Base-by-base conservation (phyloP, 2,797 vertebrate genomes). In the Sphenodon punctatus region DNA sequence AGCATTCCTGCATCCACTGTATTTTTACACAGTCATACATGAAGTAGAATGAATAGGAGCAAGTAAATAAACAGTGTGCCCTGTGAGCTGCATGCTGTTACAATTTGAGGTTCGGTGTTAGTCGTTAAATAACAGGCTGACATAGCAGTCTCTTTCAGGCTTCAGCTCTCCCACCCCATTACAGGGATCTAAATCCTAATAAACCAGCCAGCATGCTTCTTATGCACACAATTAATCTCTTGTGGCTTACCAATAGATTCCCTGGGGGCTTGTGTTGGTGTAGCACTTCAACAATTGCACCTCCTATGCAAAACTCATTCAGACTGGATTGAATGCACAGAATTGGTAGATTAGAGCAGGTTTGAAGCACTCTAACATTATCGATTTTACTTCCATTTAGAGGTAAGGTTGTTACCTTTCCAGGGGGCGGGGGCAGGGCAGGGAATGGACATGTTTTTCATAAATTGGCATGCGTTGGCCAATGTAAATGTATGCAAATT, bases 71-170 rank as follows among this genome's bases (percentile, higher is more conserved):
- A 67, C 43, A 30, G 8, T 2, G 2, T 38, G 45, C 23, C 32
- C 42, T 10, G 3, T 14, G 63, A 30, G 19, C 7, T 19, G 8
- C 19, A 11, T 12, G 30, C 32, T 58, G 32, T 22, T 55, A 58
- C 2, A 51, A 30, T 6, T 46, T 38, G 25, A 71, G 5, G 5
- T 2, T 75, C 30, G 69, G 80, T 48, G 27, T 42, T 4, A 56
- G 1, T 1, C 1, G 73, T 56, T 20, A 78, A 73, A 34, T 34
- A 0, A 65, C 6, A 58, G 19, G 11, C 8, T 45, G 43, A 5
- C 46, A 78, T 45, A 58, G 4, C 25, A 0, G 45, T 66, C 46
- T 68, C 1, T 32, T 0, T 42, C 34, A 39, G 2, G 27, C 58
- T 78, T 82, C 80, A 80, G 66, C 2, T 34, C 32, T 3, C 30